Conservation (phyloP, 1,140 invertebrate genomes). For the Hestina assimilis region DNA sequence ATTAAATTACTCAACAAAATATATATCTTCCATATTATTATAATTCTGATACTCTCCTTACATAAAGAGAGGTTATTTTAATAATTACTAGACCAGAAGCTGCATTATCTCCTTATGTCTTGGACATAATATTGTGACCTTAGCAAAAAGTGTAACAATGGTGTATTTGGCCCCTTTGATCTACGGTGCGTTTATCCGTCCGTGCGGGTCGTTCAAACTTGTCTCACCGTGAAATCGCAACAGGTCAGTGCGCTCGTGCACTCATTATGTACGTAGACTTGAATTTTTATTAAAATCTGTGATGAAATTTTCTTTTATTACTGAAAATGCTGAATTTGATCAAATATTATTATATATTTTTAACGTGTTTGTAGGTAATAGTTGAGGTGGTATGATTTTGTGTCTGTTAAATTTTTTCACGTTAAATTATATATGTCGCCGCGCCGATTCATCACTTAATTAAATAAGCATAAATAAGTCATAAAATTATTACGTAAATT, state of each 20-base stretch:
- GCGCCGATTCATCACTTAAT: no score
- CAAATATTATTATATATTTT: not conserved
- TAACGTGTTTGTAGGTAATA: not conserved
- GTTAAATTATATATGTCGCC: no score
- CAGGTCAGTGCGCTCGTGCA: conserved; percentile 52
- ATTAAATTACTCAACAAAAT: no score
- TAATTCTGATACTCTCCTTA: no score
- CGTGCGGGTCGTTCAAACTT: conserved; percentile 20
- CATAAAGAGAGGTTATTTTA: no score
- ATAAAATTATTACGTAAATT: no score
- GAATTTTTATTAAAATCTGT: conserved; percentile 22
- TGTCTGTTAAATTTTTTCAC: no score
- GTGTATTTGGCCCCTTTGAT: conserved; percentile 22
- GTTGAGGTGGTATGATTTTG: not conserved
- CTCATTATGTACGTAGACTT: conserved; percentile 35
- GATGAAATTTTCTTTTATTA: not conserved
- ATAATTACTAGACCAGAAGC: no score
- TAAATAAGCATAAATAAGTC: no score
- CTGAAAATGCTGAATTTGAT: not conserved
- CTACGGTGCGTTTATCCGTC: conserved; percentile 20
- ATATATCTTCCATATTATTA: no score
- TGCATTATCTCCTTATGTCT: no score
- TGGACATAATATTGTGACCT: conserved; percentile 2
- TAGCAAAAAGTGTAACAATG: conserved; percentile 16
- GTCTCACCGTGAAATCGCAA: conserved; percentile 41